Conservation (phyloP, 1,140 invertebrate species). For the Drosophila nannoptera region DNA sequence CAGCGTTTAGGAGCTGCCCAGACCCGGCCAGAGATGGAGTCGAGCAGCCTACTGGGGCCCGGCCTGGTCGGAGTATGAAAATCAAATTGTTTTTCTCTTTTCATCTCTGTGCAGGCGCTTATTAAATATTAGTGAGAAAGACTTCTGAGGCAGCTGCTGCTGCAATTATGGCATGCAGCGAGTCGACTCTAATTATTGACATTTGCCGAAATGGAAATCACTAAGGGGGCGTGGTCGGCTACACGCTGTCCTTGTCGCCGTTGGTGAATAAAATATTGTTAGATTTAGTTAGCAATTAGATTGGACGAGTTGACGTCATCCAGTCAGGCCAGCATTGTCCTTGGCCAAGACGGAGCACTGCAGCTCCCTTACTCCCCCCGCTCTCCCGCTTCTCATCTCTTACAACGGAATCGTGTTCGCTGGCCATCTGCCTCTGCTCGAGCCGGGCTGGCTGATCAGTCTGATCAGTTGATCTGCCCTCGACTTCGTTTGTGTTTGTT, state of each 20-base stretch:
- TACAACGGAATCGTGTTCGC: constrained; percentile 2
- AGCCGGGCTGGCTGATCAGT: background rate
- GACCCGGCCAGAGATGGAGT: constrained; percentile 16
- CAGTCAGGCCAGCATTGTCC: too few species aligned
- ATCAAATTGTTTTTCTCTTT: constrained; percentile 34
- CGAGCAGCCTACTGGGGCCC: constrained; percentile 33
- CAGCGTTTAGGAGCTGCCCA: constrained; percentile 58
- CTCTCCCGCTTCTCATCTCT: too few species aligned
- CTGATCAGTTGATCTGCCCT: constrained; percentile 18
- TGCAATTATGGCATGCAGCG: constrained; percentile 51
- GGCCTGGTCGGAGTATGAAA: constrained; percentile 41
- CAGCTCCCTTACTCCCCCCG: too few species aligned
- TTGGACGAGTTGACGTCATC: too few species aligned
- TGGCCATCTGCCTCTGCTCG: constrained; percentile 34
- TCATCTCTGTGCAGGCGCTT: constrained; percentile 47
- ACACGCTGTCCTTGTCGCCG: constrained; percentile 10
- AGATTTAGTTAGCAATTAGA: constrained; percentile 13
- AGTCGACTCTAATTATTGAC: constrained; percentile 61
- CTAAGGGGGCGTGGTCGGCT: constrained; percentile 7
- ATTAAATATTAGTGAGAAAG: constrained; percentile 71
- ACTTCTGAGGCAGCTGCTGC: constrained; percentile 66
- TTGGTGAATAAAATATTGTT: constrained; percentile 26
- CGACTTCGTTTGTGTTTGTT: constrained; percentile 23
- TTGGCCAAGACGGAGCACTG: too few species aligned
- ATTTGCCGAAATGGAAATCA: constrained; percentile 30